Base-by-base conservation (phyloP, 2,113 vertebrate genomes). In the Odontesthes bonariensis region DNA sequence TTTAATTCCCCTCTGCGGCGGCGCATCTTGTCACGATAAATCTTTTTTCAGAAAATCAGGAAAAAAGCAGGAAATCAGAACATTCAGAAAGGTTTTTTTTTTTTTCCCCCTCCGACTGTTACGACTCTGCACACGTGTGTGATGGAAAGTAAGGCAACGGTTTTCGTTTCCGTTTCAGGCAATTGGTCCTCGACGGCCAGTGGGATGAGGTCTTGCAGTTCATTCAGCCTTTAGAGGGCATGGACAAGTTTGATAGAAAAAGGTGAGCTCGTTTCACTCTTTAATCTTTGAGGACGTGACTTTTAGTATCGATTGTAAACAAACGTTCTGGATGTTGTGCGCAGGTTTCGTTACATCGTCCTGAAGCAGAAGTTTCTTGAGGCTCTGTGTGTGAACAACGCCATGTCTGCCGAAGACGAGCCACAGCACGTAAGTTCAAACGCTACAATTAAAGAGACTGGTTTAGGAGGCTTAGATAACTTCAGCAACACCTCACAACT, bases 181-280 rank as follows among this genome's bases (percentile, higher is more conserved):
- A 99, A 6, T 89, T 99, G 86, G 95, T 99, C 44, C 95, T 99
- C 69, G 98, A 99, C 81, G 98, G 98, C 46, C 98, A 99, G 32
- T 99, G 98, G 98, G 98, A 99, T 86, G 98, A 99, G 68, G 97
- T 99, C 86, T 94, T 99, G 89, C 97, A 99, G 33, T 99, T 99
- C 87, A 99, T 99, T 89, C 98, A 99, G 75, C 98, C 98, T 77
- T 92, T 99, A 69, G 98, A 99, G 88, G 96, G 96, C 86, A 96
- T 99, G 96, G 98, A 99, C 77, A 99, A 98, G 91, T 99, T 99
- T 92, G 97, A 99, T 93, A 95, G 93, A 86, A 99, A 98, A 95
- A 96, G 96, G 98, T 99, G 47, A 32, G 55, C 47, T 72, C 3
- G 23, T 53, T 10, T 2, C 56, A 5, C 9, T 38, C 22, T 20